These are phyloP conservation scores for Bubo scandiacus DNA, from an alignment of 2,113 vertebrate genomes.

Conservation along the genomic window DNA sequence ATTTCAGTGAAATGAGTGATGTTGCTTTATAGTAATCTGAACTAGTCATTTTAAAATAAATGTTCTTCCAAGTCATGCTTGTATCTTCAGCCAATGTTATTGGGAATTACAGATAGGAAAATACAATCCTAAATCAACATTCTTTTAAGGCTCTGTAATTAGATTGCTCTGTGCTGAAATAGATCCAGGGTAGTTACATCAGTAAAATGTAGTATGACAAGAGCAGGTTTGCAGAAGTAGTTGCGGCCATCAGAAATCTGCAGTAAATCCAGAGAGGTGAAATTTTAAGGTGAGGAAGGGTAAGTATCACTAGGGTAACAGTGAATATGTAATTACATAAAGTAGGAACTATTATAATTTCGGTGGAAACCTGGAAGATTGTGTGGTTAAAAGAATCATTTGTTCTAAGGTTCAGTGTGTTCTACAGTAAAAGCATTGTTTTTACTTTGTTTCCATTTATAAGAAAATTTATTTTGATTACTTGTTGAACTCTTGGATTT, in stretches of 20 bases:
- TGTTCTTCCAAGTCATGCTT: neutral
- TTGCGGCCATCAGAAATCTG: conserved; percentile 5
- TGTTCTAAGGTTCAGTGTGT: neutral
- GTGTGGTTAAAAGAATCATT: neutral
- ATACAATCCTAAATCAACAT: conserved; percentile 9
- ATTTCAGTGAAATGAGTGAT: neutral
- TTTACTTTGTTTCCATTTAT: neutral
- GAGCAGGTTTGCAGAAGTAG: conserved; percentile 28
- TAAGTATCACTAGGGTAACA: neutral
- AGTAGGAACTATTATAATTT: neutral
- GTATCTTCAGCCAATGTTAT: neutral
- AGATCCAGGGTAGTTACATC: neutral
- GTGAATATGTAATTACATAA: neutral
- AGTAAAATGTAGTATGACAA: neutral
- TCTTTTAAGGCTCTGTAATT: conserved; percentile 34
- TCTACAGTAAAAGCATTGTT: neutral
- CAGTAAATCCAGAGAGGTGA: neutral
- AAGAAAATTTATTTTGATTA: neutral
- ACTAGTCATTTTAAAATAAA: neutral
- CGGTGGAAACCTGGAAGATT: neutral
- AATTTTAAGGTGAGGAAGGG: neutral
- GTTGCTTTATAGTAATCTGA: neutral
- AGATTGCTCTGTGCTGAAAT: neutral
- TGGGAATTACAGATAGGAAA: conserved; percentile 34
- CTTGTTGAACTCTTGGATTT: neutral